Conservation (phyloP, 2,888 invertebrate genomes). For the Physocephala rufipes region DNA sequence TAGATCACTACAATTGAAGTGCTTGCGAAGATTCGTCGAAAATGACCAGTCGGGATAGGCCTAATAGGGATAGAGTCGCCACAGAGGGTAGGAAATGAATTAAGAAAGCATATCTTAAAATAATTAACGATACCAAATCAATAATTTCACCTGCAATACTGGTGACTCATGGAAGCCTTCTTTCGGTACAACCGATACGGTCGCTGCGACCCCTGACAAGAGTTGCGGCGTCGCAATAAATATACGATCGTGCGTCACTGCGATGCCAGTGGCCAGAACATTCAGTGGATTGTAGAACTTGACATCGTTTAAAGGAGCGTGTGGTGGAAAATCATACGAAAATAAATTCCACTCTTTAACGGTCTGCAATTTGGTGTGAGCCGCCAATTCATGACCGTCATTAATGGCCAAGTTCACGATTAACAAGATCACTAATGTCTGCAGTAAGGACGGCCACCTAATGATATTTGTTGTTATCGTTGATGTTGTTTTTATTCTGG, state of each 20-base stretch:
- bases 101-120: neutral
- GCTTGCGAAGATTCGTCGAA: slow-evolving; percentile 75
- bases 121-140: neutral
- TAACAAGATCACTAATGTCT: slow-evolving; percentile 40
- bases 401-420: slow-evolving; percentile 41
- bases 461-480: too few relatives aligned
- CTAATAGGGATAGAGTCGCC: slow-evolving; percentile 60
- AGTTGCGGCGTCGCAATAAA: slow-evolving; percentile 81
- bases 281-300: slow-evolving; percentile 72
- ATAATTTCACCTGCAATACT: slow-evolving; percentile 69
- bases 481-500: too few relatives aligned
- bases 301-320: slow-evolving; percentile 69
- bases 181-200: slow-evolving; percentile 75
- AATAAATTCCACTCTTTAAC: slow-evolving; percentile 77
- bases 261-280: slow-evolving; percentile 80
- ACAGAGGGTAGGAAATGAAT: neutral
- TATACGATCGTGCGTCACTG: slow-evolving; percentile 75
- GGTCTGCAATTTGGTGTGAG: slow-evolving; percentile 67
- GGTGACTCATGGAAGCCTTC: slow-evolving; percentile 76
- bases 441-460: neutral
- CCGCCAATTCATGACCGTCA: slow-evolving; percentile 10
- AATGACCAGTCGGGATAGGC: slow-evolving; percentile 82
- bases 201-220: slow-evolving; percentile 79
- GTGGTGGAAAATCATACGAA: slow-evolving; percentile 74
- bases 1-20: slow-evolving; percentile 79